Evolutionary conservation across 1,140 invertebrate genomes (phyloP), one percentile per base, ranked within the genome.

Genomic region (Drosophila arawakana): DNA sequence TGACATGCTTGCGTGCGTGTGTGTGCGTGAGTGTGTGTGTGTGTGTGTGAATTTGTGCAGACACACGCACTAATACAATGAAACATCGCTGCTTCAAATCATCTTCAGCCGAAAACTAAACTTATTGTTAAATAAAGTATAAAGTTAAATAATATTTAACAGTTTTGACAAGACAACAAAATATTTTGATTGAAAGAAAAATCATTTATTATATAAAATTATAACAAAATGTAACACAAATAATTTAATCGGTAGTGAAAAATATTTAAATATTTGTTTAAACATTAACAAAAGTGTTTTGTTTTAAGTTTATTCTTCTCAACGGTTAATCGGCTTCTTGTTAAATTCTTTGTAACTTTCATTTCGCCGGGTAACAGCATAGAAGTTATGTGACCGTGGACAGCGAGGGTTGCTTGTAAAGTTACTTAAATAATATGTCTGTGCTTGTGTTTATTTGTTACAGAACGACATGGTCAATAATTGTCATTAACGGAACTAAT

Each of bases 391-490:
- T 39, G 37, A 39, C 7, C 8, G 8, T 7, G 0, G 0, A 39
- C 43, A 13, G 11, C 43, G 43, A 46, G 13, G 13, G 13, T 10
- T 2, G 13, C n/a, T 46, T 13, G 0, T 46, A 46, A 4, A 46
- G 11, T 46, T 13, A 15, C 10, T 13, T 5, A 46, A 18, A 46
- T 15, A 47, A 6, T 47, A 47, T 21, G 6, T 47, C 15, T 21
- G 13, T 43, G 52, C 2, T 41, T 63, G 18, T 39, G 47, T 59
- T 68, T 68, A n/a, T 11, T 11, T 54, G 47, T 72, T 71, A 47
- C 15, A 73, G 71, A 21, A 60, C 49, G 71, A 61, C 69, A 73
- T 73, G 71, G 35, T 61, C 41, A 47, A 34, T 46, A 61, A 21
- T 41, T 54, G 21, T 54, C 7, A 46, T 69, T 73, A 73, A 69